These are phyloP conservation scores for Brachypalpus laphriformis DNA, from an alignment of 2,888 invertebrate species.

Conservation along the genomic window DNA sequence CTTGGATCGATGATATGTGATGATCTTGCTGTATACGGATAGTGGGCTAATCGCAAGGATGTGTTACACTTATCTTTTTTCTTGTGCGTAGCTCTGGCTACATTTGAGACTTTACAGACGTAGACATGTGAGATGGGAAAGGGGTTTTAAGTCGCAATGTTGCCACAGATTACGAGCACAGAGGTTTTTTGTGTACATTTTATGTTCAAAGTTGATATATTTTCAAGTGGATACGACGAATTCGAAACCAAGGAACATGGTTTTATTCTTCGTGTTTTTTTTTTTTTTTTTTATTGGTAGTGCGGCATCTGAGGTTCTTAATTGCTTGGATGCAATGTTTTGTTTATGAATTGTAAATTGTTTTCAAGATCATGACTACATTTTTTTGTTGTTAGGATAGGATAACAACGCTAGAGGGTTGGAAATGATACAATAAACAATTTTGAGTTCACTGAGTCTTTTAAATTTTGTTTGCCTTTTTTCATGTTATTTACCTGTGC, in stretches of 20 bases:
- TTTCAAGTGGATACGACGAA: constrained; percentile 66
- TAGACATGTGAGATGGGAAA: constrained; percentile 55
- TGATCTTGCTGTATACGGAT: constrained; percentile 61
- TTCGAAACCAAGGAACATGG: constrained; percentile 43
- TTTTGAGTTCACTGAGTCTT: neutral
- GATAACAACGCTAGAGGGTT: neutral
- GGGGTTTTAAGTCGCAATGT: constrained; percentile 40
- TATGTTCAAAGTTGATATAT: constrained; percentile 51
- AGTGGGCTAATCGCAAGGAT: constrained; percentile 56
- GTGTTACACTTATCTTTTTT: constrained; percentile 49
- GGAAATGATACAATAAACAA: neutral
- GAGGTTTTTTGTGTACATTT: constrained; percentile 65
- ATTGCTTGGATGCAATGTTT: constrained; percentile 30
- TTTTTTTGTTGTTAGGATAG: neutral
- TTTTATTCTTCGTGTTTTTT: constrained; percentile 24
- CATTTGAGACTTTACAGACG: constrained; percentile 31
- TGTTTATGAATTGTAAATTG: constrained; percentile 41
- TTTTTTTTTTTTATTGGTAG: neutral
- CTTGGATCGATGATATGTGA: constrained; percentile 65
- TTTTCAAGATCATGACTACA: constrained; percentile 24
- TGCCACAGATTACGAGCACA: constrained; percentile 16
- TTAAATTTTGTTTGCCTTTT: neutral
- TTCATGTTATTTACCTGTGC: neutral
- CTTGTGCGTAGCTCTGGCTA: neutral
- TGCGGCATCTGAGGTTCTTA: constrained; percentile 36